Percentiles rank a stretch among this genome's conserved stretches.
phyloP scores from a whole-genome alignment of 2,113 vertebrate species.

The Chlorocebus sabaeus region DNA sequence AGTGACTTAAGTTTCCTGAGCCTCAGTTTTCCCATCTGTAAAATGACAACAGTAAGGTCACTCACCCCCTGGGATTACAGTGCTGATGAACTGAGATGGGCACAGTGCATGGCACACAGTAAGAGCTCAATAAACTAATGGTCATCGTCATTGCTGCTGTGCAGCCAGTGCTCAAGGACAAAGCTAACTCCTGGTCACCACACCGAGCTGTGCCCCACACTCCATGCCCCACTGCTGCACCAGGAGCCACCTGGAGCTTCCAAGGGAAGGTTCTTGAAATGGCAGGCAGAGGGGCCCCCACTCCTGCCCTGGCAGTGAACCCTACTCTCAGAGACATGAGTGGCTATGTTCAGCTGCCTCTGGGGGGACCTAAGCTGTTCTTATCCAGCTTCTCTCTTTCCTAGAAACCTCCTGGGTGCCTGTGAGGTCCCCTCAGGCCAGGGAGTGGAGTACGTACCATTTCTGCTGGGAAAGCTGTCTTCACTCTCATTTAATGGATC shows the following conservation, averaged over 20 bases:
- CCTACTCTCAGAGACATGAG: neutral
- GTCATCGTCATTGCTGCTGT: accelerated
- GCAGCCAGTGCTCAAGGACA: neutral
- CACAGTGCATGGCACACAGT: neutral
- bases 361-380: neutral
- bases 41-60: neutral
- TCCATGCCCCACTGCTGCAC: neutral
- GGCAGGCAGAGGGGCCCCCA: neutral
- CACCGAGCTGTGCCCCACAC: too few species aligned
- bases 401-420: neutral
- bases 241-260: neutral
- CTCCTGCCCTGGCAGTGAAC: neutral
- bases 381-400: neutral
- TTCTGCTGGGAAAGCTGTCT: neutral
- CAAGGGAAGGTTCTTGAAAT: neutral
- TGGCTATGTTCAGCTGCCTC: neutral
- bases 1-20: neutral
- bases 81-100: neutral
- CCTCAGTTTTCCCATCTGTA: neutral
- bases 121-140: neutral
- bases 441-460: neutral
- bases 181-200: neutral
- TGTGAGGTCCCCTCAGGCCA: neutral
- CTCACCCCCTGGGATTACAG: accelerated
- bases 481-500: neutral